Base-by-base conservation (phyloP, 2,113 vertebrate species). In the Stigmatopora argus region DNA sequence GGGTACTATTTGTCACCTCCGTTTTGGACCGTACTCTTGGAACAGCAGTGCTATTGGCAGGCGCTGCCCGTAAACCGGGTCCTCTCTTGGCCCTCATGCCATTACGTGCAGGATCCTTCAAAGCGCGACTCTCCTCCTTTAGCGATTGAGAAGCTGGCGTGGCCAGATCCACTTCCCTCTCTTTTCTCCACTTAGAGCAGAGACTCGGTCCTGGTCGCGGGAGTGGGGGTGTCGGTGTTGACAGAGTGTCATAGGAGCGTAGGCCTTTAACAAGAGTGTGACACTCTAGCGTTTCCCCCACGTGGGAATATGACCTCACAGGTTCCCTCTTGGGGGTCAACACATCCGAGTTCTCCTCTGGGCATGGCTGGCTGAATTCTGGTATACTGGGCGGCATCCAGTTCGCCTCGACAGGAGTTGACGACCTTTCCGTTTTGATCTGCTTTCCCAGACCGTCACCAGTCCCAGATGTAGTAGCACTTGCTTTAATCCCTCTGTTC, bases 161-260 rank as follows among this genome's bases (percentile, higher is more conserved):
- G 2, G 63, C 61, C 58, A 75, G 66, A 65, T 86, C 88, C 2
- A 73, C 82, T 57, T 88, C 86, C 34, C 82, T 86, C 71, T 91
- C 90, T 73, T 90, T 91, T 67, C 78, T 89, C 92, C 92, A 92
- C 72, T 92, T 92, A 51, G 91, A 91, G 72, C 92, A 92, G 57
- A 87, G 92, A 74, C 82, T 91, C 0, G 89, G 85, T 0, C 80
- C n/a, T 0, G 89, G 78, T 56, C 88, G 83, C 8, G 84, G 87
- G 58, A 83, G 76, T 0, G 85, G 84, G 0, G 86, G 83, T 5
- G 85, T 72, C 7, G 83, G 76, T 5, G 86, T 72, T 26, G 88
- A 85, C 60, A 91, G 58, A 59, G 77, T 55, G 1, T 91, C 90
- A 15, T 92, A 92, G 34, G 86, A 92, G 59, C 86, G 80, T 2